Evolutionary conservation across 2,888 invertebrate species (phyloP), one percentile per base, ranked within the genome.

Genomic region (Tridacna gigas): DNA sequence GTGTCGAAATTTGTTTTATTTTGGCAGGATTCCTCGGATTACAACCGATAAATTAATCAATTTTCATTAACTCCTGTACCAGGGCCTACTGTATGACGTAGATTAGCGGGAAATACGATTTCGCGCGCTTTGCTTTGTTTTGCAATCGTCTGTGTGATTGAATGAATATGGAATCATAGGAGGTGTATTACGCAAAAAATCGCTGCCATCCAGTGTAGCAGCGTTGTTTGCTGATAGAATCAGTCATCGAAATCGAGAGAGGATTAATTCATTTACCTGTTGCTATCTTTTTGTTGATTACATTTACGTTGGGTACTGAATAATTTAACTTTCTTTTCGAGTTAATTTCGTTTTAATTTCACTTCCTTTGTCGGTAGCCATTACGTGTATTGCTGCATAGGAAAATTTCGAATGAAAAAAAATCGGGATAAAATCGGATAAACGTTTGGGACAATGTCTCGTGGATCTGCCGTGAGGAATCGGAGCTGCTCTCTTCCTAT

Each of bases 101-200:
- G 90, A 69, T 80, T 89, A 90, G 94, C 94, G 94, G 93, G 94
- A 94, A 94, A 93, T 94, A 93, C 86, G 90, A 94, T 92, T 94
- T 94, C 92, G 93, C 94, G 94, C 94, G 93, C 92, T 91, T 91
- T 90, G 91, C 92, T 91, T 93, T 92, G 92, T 92, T 92, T 86
- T 88, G 86, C 82, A 84, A 84, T 80, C 83, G 86, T 82, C 85
- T 77, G 77, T 66, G 63, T 80, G 79, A 83, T 86, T 88, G 82
- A 81, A 78, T 83, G 79, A 80, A 84, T 80, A 79, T 82, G 85
- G 73, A 69, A 80, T 51, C 66, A 56, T 79, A 71, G 37, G 82
- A 77, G 80, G 67, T 77, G 81, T 79, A 66, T 65, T 73, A 56
- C 66, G 65, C 61, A 67, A 67, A 86, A 65, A 65, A 86, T 87